Evolutionary conservation across 2,797 vertebrate genomes (phyloP).

Genomic region (Periophthalmus magnuspinnatus): DNA sequence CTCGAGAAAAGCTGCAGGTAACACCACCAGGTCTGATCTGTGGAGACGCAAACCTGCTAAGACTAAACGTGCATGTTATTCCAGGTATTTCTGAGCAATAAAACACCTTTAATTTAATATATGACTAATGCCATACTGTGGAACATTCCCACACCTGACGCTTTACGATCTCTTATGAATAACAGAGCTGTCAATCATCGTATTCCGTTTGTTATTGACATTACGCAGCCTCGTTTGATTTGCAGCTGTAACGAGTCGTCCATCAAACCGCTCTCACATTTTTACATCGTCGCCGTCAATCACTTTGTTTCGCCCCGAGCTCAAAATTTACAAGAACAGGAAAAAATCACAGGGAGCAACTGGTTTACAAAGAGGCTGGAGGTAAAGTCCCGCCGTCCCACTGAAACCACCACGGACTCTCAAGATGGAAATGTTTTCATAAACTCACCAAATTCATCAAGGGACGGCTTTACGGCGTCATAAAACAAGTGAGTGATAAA

Average conservation of each 20-base stretch:
- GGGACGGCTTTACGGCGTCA: constrained; percentile 65
- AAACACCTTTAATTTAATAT: too few species aligned
- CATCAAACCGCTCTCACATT: constrained; percentile 4
- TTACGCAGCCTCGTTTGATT: background rate
- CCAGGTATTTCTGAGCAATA: too few species aligned
- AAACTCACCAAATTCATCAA: constrained; percentile 75
- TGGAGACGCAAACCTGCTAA: too few species aligned
- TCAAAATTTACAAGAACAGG: constrained; percentile 34
- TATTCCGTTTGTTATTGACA: background rate
- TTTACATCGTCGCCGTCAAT: constrained; percentile 24
- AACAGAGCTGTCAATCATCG: background rate
- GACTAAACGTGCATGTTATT: background rate
- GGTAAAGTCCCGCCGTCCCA: constrained; percentile 57
- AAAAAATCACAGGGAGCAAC: constrained; percentile 28
- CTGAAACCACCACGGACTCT: constrained; percentile 54
- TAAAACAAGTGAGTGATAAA: constrained; percentile 73
- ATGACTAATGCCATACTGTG: too few species aligned
- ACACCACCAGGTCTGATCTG: too few species aligned
- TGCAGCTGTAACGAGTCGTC: background rate
- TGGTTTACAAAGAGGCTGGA: constrained; percentile 46
- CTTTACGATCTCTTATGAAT: background rate
- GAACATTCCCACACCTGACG: background rate
- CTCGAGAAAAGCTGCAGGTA: too few species aligned
- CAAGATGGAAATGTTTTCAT: constrained; percentile 75
- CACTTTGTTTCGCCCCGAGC: constrained; percentile 20